A percentile compares a stretch with the other conserved stretches of the same genome.
Conservation (phyloP, 1,140 invertebrate species). For the Bombyx mandarina region DNA sequence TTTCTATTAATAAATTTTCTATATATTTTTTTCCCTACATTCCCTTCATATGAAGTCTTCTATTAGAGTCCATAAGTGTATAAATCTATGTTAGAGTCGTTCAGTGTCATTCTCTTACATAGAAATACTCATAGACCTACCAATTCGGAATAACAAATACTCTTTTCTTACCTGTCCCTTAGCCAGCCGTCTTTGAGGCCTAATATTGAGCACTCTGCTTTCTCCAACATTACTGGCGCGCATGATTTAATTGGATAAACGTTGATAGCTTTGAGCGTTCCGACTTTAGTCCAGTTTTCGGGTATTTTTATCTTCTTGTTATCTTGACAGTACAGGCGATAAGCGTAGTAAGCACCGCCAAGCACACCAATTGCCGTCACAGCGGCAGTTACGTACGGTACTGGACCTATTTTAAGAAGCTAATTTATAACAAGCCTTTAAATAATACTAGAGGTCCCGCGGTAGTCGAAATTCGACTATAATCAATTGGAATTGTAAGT, state of each 20-base stretch:
- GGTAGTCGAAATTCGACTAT: no score
- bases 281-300: slow-evolving; percentile 56
- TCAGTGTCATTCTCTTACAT: no score
- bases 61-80: no score
- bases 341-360: slow-evolving; percentile 36
- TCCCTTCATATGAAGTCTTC: no score
- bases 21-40: no score
- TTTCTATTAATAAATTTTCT: no score
- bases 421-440: neutral
- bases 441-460: no score
- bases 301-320: slow-evolving; percentile 33
- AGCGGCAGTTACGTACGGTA: slow-evolving; percentile 17
- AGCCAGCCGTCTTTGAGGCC: slow-evolving; percentile 71
- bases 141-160: neutral
- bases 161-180: slow-evolving; percentile 55
- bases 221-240: slow-evolving; percentile 46
- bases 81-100: no score
- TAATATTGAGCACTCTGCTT: slow-evolving; percentile 63
- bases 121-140: no score
- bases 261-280: slow-evolving; percentile 66
- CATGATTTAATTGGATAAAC: slow-evolving; percentile 73
- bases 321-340: slow-evolving; percentile 26
- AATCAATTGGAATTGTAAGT: no score
- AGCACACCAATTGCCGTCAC: slow-evolving; percentile 30
- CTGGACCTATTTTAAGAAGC: neutral